Conservation (phyloP, 2,797 vertebrate genomes). For the Thripadectes ignobilis region DNA sequence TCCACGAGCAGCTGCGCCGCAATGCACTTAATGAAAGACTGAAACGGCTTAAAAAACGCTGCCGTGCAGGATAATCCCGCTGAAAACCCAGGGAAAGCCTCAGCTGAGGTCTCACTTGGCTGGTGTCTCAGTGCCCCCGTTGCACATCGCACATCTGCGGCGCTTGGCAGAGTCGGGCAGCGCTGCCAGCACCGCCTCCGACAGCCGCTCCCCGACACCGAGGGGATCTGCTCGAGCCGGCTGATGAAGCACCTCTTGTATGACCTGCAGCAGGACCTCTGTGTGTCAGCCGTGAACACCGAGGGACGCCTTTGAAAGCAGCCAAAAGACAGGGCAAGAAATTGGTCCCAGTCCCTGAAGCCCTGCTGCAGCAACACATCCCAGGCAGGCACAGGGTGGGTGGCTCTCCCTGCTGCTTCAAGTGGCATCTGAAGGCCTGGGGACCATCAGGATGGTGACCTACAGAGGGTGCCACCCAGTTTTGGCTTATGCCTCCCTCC, state of each 20-base stretch:
- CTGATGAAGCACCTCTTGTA: too few species aligned
- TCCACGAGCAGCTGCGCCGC: neutral
- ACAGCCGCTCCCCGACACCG: rapidly evolving
- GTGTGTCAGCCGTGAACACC: rapidly evolving
- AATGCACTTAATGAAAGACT: neutral
- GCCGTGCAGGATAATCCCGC: neutral
- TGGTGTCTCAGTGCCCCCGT: rapidly evolving
- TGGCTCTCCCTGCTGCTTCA: neutral
- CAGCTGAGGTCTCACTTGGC: neutral
- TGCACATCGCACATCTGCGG: rapidly evolving
- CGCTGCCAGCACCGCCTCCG: rapidly evolving
- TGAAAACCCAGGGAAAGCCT: neutral
- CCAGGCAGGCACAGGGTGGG: neutral
- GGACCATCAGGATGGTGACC: neutral
- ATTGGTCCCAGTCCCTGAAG: rapidly evolving
- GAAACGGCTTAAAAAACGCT: neutral
- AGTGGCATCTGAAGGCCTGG: neutral
- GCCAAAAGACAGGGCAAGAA: neutral
- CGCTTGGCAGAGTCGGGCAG: neutral
- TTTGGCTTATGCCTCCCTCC: rapidly evolving
- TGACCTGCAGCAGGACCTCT: neutral
- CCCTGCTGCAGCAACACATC: neutral
- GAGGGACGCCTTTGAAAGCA: rapidly evolving
- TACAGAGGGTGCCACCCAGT: rapidly evolving
- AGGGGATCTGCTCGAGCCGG: neutral